Base-by-base conservation (phyloP, 2,888 invertebrate species). In the Amphipyra tragopoginis region DNA sequence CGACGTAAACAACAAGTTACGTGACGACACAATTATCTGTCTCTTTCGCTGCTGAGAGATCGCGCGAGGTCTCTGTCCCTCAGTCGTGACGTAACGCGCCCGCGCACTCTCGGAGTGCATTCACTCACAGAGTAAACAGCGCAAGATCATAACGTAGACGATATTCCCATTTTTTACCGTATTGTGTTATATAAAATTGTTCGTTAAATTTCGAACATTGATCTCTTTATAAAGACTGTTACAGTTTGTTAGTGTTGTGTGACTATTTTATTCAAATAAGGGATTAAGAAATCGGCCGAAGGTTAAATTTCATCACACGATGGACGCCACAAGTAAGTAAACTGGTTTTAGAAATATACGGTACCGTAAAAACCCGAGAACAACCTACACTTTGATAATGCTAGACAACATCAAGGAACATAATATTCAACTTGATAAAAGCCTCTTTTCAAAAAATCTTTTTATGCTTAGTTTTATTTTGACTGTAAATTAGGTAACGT, bases 321-420 rank as follows among this genome's bases (percentile, higher is more conserved):
- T 94, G 94, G 94, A 94, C 90, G 94, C 94, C 85, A 94, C 94
- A 78, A 92, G 94, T 94, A 85, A 94, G 93, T 90, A 87, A 85
- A 87, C 86, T 83, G 83, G 85, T 86, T 88, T 78, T 75, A 68
- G 70, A 72, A 45, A 64, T 57, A 71, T 53, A 62, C 45, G 42
- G 21, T 49, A 58, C 45, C 34, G 55, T 62, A 61, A 74, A 74
- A 68, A 64, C 51, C 40, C 58, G 34, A 62, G 36, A 34, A 53
- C 45, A 51, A 38, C 33, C 33, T 33, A 49, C 45, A 40, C 55
- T 13, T 44, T 26, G 33, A 36, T 43, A n/a, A 6, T 13, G 34
- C 14, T 29, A 7, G 38, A 43, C 38, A 51, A 53, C 38, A 11
- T 44, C 34, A 40, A 6, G 33, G 26, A 44, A 44, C 11, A 44